Base-by-base conservation (phyloP, 2,888 invertebrate species). In the Hoplodrina ambigua region DNA sequence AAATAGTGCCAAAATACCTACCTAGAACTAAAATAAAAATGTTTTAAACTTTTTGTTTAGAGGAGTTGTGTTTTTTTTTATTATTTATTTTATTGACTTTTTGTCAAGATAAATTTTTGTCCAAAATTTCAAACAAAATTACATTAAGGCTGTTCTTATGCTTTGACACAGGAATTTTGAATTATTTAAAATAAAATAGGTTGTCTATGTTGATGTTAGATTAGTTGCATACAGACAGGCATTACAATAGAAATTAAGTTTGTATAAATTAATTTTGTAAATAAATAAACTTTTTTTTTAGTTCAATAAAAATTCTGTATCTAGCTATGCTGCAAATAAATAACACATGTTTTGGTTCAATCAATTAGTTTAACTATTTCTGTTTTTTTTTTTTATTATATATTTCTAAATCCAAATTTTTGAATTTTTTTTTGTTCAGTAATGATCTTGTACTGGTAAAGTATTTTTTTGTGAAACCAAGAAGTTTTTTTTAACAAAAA, bases 351-450 rank as follows among this genome's bases (percentile, higher is more conserved):
- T 41, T 56, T n/a, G 0, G 1, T 44, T 50, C 25, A 77, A 58
- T 64, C 59, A 78, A 72, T 72, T 50, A 60, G 56, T 53, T 72
- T 55, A 60, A 33, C 53, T 41, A 76, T 11, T 57, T 46, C 19
- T 33, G 2, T 57, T 46, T 44, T 15, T 2, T 19, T 37, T 37
- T 17, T 4, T n/a, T 13, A 13, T 8, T 37, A 30, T 17, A 41
- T 17, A 19, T 41, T 66, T 57, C 2, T 6, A 13, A n/a, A 55
- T 6, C 13, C 37, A 49, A 4, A 30, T 5, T 46, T 13, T 0
- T 6, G 41, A 0, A 6, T 10, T 0, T 7, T n/a, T n/a, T 8
- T 50, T 19, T 50, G 8, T 19, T 0, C 17, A n/a, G 17, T n/a
- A 8, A 46, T 46, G 17, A 46, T 46, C 46, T 46, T 17, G 17